phyloP scores from a whole-genome alignment of 2,888 invertebrate species.

The Ashinkailepas kermadecensis region DNA sequence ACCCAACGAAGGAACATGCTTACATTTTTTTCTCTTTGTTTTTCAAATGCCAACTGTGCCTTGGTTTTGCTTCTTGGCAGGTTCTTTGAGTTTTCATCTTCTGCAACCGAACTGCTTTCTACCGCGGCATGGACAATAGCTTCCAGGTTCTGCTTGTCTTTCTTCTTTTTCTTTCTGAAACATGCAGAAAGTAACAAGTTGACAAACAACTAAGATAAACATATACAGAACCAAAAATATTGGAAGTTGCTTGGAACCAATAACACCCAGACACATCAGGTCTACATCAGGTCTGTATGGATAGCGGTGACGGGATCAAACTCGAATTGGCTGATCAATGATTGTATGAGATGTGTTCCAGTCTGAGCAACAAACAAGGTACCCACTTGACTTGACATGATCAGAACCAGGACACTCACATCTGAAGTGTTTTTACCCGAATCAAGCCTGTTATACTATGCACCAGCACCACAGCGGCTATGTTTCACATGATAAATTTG shows the following conservation, averaged over 20 bases:
- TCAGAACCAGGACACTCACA: no score
- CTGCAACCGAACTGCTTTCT: neutral
- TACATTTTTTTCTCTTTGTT: conserved; percentile 9
- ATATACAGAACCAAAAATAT: neutral
- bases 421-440: no score
- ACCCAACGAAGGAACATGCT: neutral
- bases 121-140: conserved; percentile 23
- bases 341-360: neutral
- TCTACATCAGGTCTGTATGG: no score
- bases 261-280: neutral
- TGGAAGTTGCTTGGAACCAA: neutral
- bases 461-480: no score
- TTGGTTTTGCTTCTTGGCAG: neutral
- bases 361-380: no score
- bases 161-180: conserved; percentile 30
- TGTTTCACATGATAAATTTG: no score
- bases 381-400: no score
- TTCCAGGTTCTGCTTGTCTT: conserved; percentile 27
- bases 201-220: neutral
- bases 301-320: neutral
- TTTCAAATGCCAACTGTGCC: neutral
- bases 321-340: neutral
- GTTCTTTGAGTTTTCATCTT: neutral
- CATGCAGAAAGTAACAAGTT: neutral
- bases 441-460: no score